Evolutionary conservation across 2,113 vertebrate species (phyloP).

Genomic region (Ictalurus furcatus): DNA sequence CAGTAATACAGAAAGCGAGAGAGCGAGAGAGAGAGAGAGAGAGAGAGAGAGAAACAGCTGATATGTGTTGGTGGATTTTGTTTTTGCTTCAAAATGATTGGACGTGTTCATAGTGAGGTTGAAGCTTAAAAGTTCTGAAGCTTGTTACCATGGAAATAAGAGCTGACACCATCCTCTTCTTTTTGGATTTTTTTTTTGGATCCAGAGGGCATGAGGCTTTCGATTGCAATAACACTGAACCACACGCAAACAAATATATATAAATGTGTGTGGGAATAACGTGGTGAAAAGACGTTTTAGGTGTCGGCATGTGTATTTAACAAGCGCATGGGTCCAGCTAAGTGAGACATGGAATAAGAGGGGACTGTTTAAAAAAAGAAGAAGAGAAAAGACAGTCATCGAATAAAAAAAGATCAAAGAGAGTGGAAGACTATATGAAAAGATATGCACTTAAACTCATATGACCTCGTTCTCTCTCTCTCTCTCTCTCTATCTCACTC

Average conservation of each 20-base stretch:
- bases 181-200: conserved; percentile 53
- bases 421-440: conserved; percentile 10
- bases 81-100: conserved; percentile 62
- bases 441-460: conserved; percentile 17
- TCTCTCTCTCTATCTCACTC: no score
- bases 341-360: conserved; percentile 10
- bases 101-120: conserved; percentile 62
- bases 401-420: background rate
- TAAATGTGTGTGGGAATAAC: conserved; percentile 19
- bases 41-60: background rate
- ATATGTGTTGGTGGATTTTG: conserved; percentile 38
- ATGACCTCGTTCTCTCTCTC: background rate
- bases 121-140: conserved; percentile 66
- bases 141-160: conserved; percentile 76
- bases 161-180: conserved; percentile 65
- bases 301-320: conserved; percentile 47
- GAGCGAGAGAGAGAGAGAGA: background rate
- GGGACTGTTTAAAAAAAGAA: background rate
- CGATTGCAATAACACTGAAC: conserved; percentile 5
- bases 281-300: conserved; percentile 40
- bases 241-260: conserved; percentile 23
- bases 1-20: background rate
- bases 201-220: conserved; percentile 48
- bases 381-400: background rate
- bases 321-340: conserved; percentile 52